Conservation (phyloP, 2,113 vertebrate genomes). For the Aythya baeri region DNA sequence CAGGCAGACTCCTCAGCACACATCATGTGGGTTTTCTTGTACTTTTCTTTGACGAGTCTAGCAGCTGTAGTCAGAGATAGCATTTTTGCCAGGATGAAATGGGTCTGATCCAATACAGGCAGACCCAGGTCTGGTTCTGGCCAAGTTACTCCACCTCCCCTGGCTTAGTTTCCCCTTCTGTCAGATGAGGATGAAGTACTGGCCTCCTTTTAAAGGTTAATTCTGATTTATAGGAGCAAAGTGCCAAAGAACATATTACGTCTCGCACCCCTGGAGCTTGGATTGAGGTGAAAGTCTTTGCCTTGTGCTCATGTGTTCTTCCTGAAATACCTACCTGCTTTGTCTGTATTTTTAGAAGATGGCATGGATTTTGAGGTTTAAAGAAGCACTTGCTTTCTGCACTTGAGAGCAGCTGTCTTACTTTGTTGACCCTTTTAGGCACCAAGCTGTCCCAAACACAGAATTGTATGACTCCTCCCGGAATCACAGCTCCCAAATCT, state of each 20-base stretch:
- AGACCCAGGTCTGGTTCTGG: background rate
- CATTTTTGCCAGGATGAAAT: background rate
- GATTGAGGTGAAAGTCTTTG: background rate
- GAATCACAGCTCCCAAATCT: background rate
- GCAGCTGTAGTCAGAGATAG: background rate
- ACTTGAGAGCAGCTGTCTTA: background rate
- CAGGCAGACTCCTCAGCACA: background rate
- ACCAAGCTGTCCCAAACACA: background rate
- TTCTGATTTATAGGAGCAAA: background rate
- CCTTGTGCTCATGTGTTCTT: background rate
- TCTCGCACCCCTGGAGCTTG: background rate
- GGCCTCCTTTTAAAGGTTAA: background rate
- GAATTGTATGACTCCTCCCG: conserved; percentile 5
- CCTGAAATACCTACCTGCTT: background rate
- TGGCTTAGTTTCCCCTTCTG: background rate
- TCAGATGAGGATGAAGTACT: background rate
- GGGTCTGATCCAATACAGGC: background rate
- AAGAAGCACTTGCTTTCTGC: background rate
- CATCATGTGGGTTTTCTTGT: background rate
- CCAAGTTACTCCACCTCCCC: background rate
- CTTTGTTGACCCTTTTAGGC: background rate
- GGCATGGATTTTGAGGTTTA: background rate
- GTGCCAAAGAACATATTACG: background rate
- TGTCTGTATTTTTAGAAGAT: conserved; percentile 27
- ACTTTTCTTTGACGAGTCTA: background rate